phyloP scores from a whole-genome alignment of 1,140 invertebrate species.

The Manduca sexta region DNA sequence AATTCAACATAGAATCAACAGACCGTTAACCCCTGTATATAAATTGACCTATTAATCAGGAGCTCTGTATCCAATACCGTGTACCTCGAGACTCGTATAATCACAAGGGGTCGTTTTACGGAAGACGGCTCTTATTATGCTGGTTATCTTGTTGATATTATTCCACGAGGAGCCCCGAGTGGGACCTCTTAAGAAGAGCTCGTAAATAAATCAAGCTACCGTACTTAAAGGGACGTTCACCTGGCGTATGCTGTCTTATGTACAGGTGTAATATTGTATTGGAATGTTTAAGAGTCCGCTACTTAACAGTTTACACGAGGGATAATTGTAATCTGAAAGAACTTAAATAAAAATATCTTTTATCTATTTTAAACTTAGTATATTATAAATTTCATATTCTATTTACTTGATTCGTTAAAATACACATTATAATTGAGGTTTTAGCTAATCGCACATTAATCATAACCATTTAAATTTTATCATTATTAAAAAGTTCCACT shows the following conservation, averaged over 20 bases:
- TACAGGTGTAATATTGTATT: too few relatives aligned
- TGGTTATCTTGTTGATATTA: slow-evolving; percentile 20
- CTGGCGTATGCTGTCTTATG: slow-evolving; percentile 19
- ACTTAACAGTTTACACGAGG: too few relatives aligned
- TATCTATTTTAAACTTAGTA: too few relatives aligned
- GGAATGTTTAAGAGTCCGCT: too few relatives aligned
- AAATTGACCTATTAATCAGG: slow-evolving; percentile 23
- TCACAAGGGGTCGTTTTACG: slow-evolving; percentile 2
- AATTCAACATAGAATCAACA: background rate
- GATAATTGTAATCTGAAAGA: too few relatives aligned
- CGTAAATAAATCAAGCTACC: slow-evolving; percentile 47
- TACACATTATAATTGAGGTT: too few relatives aligned
- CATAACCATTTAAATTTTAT: too few relatives aligned
- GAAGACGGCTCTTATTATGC: slow-evolving; percentile 17
- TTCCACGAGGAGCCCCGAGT: slow-evolving; percentile 13
- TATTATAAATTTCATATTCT: too few relatives aligned
- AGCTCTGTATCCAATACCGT: slow-evolving; percentile 5
- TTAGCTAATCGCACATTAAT: too few relatives aligned
- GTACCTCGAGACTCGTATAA: background rate
- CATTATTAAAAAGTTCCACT: too few relatives aligned
- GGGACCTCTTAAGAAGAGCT: slow-evolving; percentile 18
- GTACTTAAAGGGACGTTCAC: slow-evolving; percentile 42
- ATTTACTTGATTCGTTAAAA: too few relatives aligned
- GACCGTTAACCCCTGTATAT: slow-evolving; percentile 24
- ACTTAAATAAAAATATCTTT: too few relatives aligned